phyloP scores from a whole-genome alignment of 2,113 vertebrate genomes.

The Eulacestoma nigropectus region DNA sequence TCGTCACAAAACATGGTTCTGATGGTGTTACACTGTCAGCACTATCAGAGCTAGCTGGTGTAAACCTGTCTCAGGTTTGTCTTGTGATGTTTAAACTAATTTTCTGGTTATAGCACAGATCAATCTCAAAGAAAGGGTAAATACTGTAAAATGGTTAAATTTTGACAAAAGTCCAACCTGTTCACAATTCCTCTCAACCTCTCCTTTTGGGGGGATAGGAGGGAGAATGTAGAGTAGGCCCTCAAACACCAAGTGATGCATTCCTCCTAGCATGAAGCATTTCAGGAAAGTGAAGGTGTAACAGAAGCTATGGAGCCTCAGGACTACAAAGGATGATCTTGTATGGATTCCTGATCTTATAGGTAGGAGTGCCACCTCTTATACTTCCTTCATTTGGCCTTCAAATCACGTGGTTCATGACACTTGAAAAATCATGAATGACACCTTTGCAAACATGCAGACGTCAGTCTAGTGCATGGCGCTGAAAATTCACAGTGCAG shows the following conservation, averaged over 20 bases:
- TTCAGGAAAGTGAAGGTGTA: neutral
- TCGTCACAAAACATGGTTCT: neutral
- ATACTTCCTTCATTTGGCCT: neutral
- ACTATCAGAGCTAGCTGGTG: neutral
- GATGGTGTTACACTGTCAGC: neutral
- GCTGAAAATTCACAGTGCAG: neutral
- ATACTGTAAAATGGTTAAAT: rapidly evolving
- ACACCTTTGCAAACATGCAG: neutral
- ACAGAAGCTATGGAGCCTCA: neutral
- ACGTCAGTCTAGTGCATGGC: too few relatives aligned
- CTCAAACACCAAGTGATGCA: neutral
- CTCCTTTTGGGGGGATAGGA: neutral
- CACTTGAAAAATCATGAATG: neutral
- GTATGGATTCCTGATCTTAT: neutral
- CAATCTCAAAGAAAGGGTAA: neutral
- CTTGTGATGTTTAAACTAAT: neutral
- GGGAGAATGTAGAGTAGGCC: neutral
- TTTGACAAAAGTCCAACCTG: neutral
- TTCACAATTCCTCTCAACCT: neutral
- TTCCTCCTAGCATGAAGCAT: neutral
- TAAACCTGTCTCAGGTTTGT: neutral
- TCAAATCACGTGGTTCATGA: neutral
- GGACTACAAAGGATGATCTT: neutral
- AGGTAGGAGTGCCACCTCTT: neutral
- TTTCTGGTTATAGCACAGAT: neutral